phyloP scores from a whole-genome alignment of 2,797 vertebrate genomes.

The Phalloptychus januarius region DNA sequence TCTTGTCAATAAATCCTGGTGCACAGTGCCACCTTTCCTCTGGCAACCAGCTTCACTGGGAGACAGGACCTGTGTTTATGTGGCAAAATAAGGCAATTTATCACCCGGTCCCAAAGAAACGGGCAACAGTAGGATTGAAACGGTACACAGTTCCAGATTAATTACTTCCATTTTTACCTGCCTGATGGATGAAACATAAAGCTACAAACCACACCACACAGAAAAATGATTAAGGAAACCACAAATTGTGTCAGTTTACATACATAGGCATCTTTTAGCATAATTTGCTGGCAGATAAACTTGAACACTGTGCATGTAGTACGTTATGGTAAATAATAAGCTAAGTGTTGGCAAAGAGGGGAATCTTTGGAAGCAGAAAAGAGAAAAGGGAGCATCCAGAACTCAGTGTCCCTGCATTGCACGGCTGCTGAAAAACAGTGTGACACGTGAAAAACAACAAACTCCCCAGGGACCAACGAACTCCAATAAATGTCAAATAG shows the following conservation, averaged over 20 bases:
- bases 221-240: conserved; percentile 36
- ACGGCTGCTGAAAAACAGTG: conserved; percentile 39
- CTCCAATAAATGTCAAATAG: conserved; percentile 70
- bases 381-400: conserved; percentile 27
- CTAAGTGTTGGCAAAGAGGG: conserved; percentile 16
- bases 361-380: conserved; percentile 29
- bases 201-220: conserved; percentile 41
- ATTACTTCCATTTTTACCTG: conserved; percentile 59
- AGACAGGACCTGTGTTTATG: conserved; percentile 72
- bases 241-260: conserved; percentile 32
- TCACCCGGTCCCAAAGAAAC: conserved; percentile 69
- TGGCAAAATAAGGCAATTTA: conserved; percentile 70
- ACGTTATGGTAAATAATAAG: conserved; percentile 30
- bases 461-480: conserved; percentile 56
- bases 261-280: conserved; percentile 3
- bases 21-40: conserved; percentile 39
- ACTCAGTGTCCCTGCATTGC: conserved; percentile 39
- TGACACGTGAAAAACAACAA: conserved; percentile 54
- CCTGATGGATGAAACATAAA: conserved; percentile 60
- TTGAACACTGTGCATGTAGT: conserved; percentile 8
- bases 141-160: conserved; percentile 64
- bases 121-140: conserved; percentile 60
- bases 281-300: conserved; percentile 4
- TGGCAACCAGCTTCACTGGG: conserved; percentile 52
- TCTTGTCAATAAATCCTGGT: conserved; percentile 58